phyloP scores from a whole-genome alignment of 23 tunicate species.

The Diplosoma virens region DNA sequence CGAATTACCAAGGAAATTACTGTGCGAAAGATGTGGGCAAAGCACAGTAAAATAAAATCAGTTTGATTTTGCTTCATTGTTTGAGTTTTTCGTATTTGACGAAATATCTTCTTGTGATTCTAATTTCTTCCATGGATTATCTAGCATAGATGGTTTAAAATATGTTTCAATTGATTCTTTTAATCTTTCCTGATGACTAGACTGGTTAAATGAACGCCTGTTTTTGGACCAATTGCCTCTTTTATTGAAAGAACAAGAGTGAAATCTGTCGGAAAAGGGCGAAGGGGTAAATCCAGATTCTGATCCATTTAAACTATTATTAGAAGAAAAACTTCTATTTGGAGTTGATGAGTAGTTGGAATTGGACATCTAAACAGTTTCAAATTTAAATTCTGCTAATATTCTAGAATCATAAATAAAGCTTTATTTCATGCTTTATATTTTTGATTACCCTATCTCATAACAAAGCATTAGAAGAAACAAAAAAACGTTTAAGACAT shows the following conservation, averaged over 20 bases:
- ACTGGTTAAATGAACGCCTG: background rate
- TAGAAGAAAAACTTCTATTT: background rate
- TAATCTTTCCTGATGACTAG: background rate
- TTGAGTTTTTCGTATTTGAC: no score
- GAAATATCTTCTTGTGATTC: no score
- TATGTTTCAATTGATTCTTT: background rate
- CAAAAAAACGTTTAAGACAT: no score
- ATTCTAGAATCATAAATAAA: no score
- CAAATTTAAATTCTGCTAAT: no score
- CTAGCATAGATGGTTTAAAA: constrained; percentile 1
- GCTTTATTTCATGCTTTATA: no score
- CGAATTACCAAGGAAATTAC: no score
- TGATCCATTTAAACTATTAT: constrained; percentile 8
- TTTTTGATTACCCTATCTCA: no score
- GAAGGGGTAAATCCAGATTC: background rate
- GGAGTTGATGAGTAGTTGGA: background rate
- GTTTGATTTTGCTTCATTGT: no score
- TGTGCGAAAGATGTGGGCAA: no score
- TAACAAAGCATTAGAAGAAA: no score
- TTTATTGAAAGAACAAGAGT: background rate
- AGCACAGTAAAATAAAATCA: no score
- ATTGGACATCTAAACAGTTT: background rate
- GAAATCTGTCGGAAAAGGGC: constrained; percentile 1
- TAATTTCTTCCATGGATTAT: constrained; percentile 3
- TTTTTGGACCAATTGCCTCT: background rate